Evolutionary conservation across 1,140 invertebrate genomes (phyloP).

Genomic region (Uloborus diversus): DNA sequence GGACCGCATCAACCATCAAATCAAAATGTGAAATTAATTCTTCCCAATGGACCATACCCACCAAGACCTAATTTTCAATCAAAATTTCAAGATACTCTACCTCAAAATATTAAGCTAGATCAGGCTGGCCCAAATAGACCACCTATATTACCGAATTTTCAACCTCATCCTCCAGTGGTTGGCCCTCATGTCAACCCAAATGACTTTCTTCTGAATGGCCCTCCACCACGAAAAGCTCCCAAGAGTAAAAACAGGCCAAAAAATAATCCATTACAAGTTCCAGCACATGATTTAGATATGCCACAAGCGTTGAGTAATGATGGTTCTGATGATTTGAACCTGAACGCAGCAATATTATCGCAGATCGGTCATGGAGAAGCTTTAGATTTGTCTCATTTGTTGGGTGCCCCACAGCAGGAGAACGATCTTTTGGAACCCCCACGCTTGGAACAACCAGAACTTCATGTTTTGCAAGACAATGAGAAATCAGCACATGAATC

Average conservation of each 20-base stretch:
- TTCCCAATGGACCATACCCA: conserved; percentile 16
- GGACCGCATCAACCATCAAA: conserved; percentile 1
- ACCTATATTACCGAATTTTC: conserved; percentile 33
- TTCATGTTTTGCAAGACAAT: neutral
- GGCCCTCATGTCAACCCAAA: conserved; percentile 16
- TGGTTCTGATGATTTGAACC: neutral
- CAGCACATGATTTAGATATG: conserved; percentile 7
- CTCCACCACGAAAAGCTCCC: conserved; percentile 12
- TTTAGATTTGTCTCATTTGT: conserved; percentile 26
- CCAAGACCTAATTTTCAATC: conserved; percentile 13
- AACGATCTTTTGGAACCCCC: conserved; percentile 27
- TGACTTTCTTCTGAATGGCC: conserved; percentile 20
- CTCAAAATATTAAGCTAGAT: conserved; percentile 37
- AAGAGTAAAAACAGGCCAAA: conserved; percentile 29
- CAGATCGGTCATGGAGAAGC: neutral
- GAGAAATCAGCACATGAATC: neutral
- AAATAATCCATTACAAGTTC: conserved; percentile 5
- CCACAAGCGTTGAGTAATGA: neutral
- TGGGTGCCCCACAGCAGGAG: neutral
- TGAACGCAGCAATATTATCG: conserved; percentile 7
- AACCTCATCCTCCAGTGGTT: conserved; percentile 12
- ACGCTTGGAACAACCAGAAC: neutral
- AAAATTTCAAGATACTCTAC: conserved; percentile 12
- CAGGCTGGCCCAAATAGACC: conserved; percentile 30
- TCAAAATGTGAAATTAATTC: conserved; percentile 1